Evolutionary conservation across 2,888 invertebrate genomes (phyloP), one percentile per base, ranked within the genome.

Genomic region (Phasia obesa): DNA sequence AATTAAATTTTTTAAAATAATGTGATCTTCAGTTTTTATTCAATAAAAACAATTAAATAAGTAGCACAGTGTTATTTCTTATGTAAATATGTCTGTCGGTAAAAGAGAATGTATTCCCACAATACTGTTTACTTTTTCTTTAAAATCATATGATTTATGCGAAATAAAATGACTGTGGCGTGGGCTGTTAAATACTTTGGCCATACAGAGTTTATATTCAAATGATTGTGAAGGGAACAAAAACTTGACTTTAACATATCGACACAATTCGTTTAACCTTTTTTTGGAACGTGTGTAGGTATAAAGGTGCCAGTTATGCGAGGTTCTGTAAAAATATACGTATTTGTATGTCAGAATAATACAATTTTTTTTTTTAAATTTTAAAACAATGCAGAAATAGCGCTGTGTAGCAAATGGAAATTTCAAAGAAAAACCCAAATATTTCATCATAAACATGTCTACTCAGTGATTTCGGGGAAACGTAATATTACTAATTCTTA

Each of bases 81-180:
- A 4, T 57, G 1, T 35, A 17, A 17, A 49, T 5, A 21, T 13
- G 9, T 13, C 9, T 9, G n/a, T 0, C 35, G 6, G 2, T 19
- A 17, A 15, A 4, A 4, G 11, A 21, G 27, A 35, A 11, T 44
- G n/a, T 42, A 23, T 55, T 25, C 17, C n/a, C n/a, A n/a, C 21
- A 27, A n/a, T 17, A 15, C 5, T 42, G 31, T 60, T 25, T 42
- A 31, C 13, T 11, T 65, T 49, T 21, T 13, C 1, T 44, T 1
- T 53, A 51, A 19, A 69, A 47, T 51, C 38, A 60, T 6, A 21
- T n/a, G 31, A 64, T 69, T 69, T 69, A 69, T 55, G 35, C 17
- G 35, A 55, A 53, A 21, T 23, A 44, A 69, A 44, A 55, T 35
- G 2, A n/a, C n/a, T 31, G 11, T 7, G 9, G 53, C n/a, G 15